A percentile compares a stretch with the other conserved stretches of the same genome.
Conservation (phyloP, 1,140 invertebrate genomes). For the Micrasema longulum region DNA sequence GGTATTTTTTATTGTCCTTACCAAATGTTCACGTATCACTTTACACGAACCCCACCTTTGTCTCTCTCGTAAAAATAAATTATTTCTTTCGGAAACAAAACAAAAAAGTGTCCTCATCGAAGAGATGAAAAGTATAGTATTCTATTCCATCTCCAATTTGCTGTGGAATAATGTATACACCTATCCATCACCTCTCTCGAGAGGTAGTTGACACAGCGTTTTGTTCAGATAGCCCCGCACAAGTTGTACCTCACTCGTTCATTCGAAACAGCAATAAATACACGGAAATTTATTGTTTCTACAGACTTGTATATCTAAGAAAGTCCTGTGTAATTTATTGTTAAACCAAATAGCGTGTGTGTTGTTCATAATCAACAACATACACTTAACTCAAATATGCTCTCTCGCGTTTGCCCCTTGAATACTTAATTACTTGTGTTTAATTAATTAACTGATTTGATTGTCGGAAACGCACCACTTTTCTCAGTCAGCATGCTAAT, state of each 20-base stretch:
- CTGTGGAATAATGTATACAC: background rate
- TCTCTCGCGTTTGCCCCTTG: conserved; percentile 40
- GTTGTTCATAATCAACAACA: conserved; percentile 32
- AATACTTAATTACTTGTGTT: conserved; percentile 50
- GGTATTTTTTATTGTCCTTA: conserved; percentile 36
- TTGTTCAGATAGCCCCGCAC: conserved; percentile 27
- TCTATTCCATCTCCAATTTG: conserved; percentile 1
- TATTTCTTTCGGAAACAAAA: background rate
- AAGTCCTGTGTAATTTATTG: conserved; percentile 49
- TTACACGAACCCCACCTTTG: conserved; percentile 23
- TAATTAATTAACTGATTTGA: conserved; percentile 53
- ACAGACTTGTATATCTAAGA: conserved; percentile 37
- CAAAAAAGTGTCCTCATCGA: conserved; percentile 8
- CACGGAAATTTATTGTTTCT: conserved; percentile 47
- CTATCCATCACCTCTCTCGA: conserved; percentile 20
- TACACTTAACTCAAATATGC: conserved; percentile 33
- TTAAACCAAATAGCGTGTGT: conserved; percentile 46
- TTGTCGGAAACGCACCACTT: conserved; percentile 45
- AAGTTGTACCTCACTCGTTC: conserved; percentile 26
- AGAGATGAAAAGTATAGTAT: background rate
- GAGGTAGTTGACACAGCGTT: conserved; percentile 30
- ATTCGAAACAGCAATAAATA: conserved; percentile 46
- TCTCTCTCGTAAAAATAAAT: conserved; percentile 16
- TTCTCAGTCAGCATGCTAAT: conserved; percentile 45
- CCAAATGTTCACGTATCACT: conserved; percentile 28